Conservation (phyloP, 2,888 invertebrate genomes). For the Limnephilus rhombicus region DNA sequence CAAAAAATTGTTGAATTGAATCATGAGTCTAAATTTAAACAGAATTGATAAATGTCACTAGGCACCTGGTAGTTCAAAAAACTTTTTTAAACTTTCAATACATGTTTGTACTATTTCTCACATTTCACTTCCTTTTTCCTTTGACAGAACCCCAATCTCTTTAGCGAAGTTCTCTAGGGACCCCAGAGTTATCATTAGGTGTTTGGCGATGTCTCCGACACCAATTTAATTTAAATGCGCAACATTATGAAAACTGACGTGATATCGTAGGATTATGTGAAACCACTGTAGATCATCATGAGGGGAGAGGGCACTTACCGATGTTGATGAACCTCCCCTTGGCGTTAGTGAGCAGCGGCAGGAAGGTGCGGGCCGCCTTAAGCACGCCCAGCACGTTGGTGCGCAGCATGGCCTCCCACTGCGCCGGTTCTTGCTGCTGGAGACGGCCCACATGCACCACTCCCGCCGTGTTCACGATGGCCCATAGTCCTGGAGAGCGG, state of each 20-base stretch:
- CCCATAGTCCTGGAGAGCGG: conserved; percentile 82
- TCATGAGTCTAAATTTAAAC: no score
- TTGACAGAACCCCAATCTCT: no score
- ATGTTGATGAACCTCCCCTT: conserved; percentile 84
- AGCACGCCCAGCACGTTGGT: conserved; percentile 85
- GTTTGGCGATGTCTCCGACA: neutral
- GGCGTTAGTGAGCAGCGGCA: conserved; percentile 83
- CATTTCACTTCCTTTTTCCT: no score
- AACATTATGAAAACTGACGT: no score
- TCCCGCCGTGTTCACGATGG: conserved; percentile 90
- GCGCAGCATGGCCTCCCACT: conserved; percentile 84
- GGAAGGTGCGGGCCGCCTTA: conserved; percentile 86
- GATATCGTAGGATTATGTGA: neutral
- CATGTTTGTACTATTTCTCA: no score
- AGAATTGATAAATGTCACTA: no score
- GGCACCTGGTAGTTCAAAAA: no score
- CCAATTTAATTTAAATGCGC: no score
- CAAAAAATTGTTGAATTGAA: no score
- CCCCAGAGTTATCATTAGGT: neutral
- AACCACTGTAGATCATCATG: neutral
- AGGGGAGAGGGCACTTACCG: conserved; percentile 71
- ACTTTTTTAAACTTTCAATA: no score
- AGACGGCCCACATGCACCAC: conserved; percentile 84
- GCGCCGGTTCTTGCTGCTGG: conserved; percentile 82
- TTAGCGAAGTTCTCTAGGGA: neutral